These are phyloP conservation scores for Oscheius sp. DNA, from an alignment of 2,888 invertebrate genomes.

Conservation along the genomic window DNA sequence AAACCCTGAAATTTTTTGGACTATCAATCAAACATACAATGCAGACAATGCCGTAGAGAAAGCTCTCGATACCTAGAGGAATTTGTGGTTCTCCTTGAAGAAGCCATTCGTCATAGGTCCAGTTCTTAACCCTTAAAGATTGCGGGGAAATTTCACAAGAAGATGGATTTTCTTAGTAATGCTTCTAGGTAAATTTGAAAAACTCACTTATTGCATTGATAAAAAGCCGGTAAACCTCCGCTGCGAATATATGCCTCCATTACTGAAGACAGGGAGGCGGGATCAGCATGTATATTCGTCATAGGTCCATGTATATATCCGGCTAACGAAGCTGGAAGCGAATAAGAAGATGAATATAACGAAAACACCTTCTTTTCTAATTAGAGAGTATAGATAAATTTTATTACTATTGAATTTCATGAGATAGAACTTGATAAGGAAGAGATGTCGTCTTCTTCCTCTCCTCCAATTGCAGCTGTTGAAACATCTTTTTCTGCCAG, in stretches of 20 bases:
- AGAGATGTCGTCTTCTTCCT: too few species aligned
- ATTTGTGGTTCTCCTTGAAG: not conserved
- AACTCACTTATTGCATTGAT: not conserved
- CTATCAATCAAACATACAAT: not conserved
- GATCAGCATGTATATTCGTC: not conserved
- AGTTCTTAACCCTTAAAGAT: not conserved
- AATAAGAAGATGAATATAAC: not conserved
- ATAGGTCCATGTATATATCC: not conserved
- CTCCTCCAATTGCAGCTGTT: too few species aligned
- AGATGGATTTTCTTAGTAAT: too few species aligned
- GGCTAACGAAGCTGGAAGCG: not conserved
- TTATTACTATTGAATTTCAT: too few species aligned
- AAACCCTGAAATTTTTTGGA: not conserved
- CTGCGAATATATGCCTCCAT: conserved; percentile 19
- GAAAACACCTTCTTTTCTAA: too few species aligned
- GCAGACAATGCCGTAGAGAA: conserved; percentile 9
- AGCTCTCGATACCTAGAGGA: not conserved
- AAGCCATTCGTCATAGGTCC: conserved; percentile 22
- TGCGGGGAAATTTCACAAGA: not conserved
- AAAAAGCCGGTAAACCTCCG: conserved; percentile 3
- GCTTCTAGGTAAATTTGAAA: too few species aligned
- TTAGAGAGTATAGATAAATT: too few species aligned
- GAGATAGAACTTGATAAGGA: too few species aligned
- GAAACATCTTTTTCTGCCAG: too few species aligned
- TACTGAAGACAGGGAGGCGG: not conserved